Conservation (phyloP, 2,797 vertebrate genomes). For the Rhinoraja longicauda region DNA sequence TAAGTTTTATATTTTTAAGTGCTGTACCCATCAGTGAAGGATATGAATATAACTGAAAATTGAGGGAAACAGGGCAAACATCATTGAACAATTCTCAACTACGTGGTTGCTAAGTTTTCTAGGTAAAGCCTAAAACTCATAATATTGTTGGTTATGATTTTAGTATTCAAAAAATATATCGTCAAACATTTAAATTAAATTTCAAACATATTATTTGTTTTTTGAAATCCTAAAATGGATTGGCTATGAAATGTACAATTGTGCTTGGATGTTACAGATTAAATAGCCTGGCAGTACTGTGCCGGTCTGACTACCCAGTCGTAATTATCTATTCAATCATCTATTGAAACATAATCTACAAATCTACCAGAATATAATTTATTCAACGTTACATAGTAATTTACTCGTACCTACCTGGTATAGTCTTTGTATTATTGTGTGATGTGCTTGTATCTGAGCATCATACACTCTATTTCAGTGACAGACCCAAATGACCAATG, state of each 20-base stretch:
- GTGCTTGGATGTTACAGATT: not conserved
- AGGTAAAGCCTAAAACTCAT: not conserved
- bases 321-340: not conserved
- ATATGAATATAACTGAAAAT: not conserved
- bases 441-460: not conserved
- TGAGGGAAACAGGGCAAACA: not conserved
- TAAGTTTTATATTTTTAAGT: not conserved
- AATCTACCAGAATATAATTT: not conserved
- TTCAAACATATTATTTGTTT: slow-evolving; percentile 4
- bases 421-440: not conserved
- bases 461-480: not conserved
- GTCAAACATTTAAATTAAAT: not conserved
- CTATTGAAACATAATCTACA: not conserved
- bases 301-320: not conserved
- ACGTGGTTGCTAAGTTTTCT: not conserved
- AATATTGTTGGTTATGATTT: not conserved
- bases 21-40: not conserved
- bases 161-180: not conserved
- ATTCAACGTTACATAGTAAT: not conserved
- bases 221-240: not conserved
- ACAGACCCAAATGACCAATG: not conserved
- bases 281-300: not conserved
- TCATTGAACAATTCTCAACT: not conserved
- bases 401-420: not conserved
- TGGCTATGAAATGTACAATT: not conserved